phyloP scores from a whole-genome alignment of 2,113 vertebrate genomes.

The Arizona elegans region DNA sequence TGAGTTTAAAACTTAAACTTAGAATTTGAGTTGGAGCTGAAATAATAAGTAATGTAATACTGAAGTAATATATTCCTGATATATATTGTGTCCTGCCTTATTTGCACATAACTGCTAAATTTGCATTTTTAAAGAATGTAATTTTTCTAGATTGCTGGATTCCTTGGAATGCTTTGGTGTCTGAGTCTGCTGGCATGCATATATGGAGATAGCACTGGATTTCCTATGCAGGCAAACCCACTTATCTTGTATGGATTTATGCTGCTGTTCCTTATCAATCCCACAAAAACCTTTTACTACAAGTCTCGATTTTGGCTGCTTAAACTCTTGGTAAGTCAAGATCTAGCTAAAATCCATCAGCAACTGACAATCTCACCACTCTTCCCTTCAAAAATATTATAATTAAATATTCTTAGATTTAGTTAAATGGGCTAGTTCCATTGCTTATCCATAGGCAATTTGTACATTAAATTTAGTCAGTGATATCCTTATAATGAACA shows the following conservation, averaged over 20 bases:
- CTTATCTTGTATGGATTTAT: slow-evolving; percentile 94
- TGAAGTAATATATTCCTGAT: neutral
- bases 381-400: slow-evolving; percentile 14
- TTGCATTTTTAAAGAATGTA: neutral
- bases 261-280: slow-evolving; percentile 96
- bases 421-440: slow-evolving; percentile 11
- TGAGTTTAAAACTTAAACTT: neutral
- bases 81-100: neutral
- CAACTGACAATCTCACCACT: neutral
- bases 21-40: neutral
- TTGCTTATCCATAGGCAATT: slow-evolving; percentile 35
- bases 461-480: slow-evolving; percentile 27
- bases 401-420: slow-evolving; percentile 30
- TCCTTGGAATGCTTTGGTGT: slow-evolving; percentile 95
- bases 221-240: slow-evolving; percentile 94
- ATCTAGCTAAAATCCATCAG: neutral
- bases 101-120: neutral
- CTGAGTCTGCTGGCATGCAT: slow-evolving; percentile 94
- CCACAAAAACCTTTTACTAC: slow-evolving; percentile 96
- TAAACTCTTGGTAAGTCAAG: slow-evolving; percentile 88
- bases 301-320: slow-evolving; percentile 99
- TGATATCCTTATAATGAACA: slow-evolving; percentile 8
- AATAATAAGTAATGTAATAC: neutral
- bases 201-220: slow-evolving; percentile 78
- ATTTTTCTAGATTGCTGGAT: slow-evolving; percentile 85